Base-by-base conservation (phyloP, 2,888 invertebrate genomes). In the Acrobasis suavella region DNA sequence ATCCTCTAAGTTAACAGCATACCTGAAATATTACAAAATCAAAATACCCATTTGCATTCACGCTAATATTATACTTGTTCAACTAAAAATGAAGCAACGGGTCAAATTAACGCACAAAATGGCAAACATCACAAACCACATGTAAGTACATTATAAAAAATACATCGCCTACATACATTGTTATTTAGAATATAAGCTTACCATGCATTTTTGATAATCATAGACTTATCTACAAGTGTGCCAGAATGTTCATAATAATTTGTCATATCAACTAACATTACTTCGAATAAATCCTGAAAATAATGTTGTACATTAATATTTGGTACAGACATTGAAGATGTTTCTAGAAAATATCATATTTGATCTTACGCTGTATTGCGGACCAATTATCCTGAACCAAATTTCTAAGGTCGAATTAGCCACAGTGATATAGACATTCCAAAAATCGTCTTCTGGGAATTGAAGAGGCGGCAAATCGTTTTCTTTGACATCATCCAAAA, bases 321-420 rank as follows among this genome's bases (percentile, higher is more conserved):
- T 32, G 32, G 32, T 32, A 32, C 32, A 32, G 32, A 32, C 7
- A 32, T 32, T 8, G 32, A 8, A 32, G 32, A 32, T 32, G 0
- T 32, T 32, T 8, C 8, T 8, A 32, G 32, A 32, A 32, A 7
- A 32, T 22, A 14, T 32, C 55, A 39, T 52, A 32, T n/a, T 61
- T 9, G 7, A 49, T 86, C 93, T 90, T 77, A 94, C 94, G 74
- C 94, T 95, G 74, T 95, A 95, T 17, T 94, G 85, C 12, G 93
- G 87, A 55, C 95, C 95, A 66, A 95, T 93, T 9, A 96, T 91
- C 62, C 95, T 88, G 1, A 94, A 93, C 95, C 95, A 96, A 61
- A 96, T 92, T 72, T 95, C 95, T 1, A 93, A 87, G 0, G 95
- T 94, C 0, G 94, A 94, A 59, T 90, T 91, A 8, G 94, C 94